Base-by-base conservation (phyloP, 2,797 vertebrate genomes). In the Tolypeutes matacus region DNA sequence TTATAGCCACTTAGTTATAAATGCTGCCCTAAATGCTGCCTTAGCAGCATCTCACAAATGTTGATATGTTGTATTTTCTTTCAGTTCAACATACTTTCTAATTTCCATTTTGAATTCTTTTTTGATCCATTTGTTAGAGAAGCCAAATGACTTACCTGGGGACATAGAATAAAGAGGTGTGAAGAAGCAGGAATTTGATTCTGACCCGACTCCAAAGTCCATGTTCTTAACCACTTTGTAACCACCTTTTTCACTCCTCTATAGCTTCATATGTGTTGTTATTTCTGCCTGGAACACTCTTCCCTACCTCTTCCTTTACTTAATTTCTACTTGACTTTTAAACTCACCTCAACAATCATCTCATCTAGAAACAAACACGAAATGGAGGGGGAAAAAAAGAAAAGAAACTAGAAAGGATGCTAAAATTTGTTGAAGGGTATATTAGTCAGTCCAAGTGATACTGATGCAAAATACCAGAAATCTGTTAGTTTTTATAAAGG, bases 81-180 rank as follows among this genome's bases (percentile, higher is more conserved):
- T 91, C 7, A 34, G 56, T 42, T 91, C 49, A 65, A 62, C 86
- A 64, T 36, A 56, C n/a, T 76, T 73, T 49, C 34, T 72, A 81
- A 53, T 87, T 64, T 93, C 42, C 27, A 81, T 75, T 80, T 53
- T 60, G 34, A 75, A 62, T 72, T 73, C 13, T 90, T 76, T 89
- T 62, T 36, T 46, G 14, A 70, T 25, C 39, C 60, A 49, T 62
- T 4, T 89, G 23, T 78, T 46, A 56, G 73, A 72, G 84, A 85
- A 36, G 64, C 27, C 88, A 69, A 95, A 46, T 78, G n/a, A 87
- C 42, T 87, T 3, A 78, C 34, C 49, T 51, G 53, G 27, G 11
- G 18, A 76, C 25, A 75, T 2, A 73, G 23, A 89, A 53, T 18
- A 4, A 53, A 72, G 34, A 77, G 53, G 53, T 20, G 64, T 14